Base-by-base conservation (phyloP, 2,113 vertebrate species). In the Takifugu flavidus region DNA sequence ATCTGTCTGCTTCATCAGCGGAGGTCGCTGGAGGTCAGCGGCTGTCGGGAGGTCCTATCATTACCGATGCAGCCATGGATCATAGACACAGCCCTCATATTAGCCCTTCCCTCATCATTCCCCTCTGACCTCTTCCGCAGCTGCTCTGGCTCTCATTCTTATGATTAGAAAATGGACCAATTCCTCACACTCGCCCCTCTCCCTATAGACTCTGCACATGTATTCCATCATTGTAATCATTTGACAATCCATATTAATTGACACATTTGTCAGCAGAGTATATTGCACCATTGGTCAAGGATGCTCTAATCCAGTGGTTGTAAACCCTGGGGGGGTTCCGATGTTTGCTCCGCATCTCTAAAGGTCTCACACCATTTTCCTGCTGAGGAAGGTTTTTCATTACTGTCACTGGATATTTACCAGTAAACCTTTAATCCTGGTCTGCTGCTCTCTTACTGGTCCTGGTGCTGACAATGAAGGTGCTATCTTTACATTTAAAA, bases 341-440 rank as follows among this genome's bases (percentile, higher is more conserved):
- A 65, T 26, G 11, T 68, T 55, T 63, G 63, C 67, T 54, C 53
- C 13, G 34, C 81, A 70, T 72, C 68, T 79, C 53, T 75, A 53
- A 77, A 83, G 71, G 13, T 1, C 45, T 84, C 65, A 78, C 77
- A 82, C 85, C 85, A 56, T 77, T 82, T 62, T 63, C 76, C 82
- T 70, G 86, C 87, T 88, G 78, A 75, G 85, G 72, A 77, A 65
- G 67, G 65, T 76, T 70, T 84, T 86, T 79, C 72, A 77, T 89
- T 86, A 79, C 62, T 71, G 69, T 82, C 69, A 82, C 79, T 90
- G 75, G 85, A 86, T 84, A 86, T 86, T 72, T 84, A 82, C 84
- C 86, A 79, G 42, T 77, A 75, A 81, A 74, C 60, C 84, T 88
- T 62, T 79, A 83, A 86, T 47, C 61, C 62, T 67, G 86, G 52